Evolutionary conservation across 2,888 invertebrate species (phyloP), one percentile per base, ranked within the genome.

Genomic region (Diaphora mendica): DNA sequence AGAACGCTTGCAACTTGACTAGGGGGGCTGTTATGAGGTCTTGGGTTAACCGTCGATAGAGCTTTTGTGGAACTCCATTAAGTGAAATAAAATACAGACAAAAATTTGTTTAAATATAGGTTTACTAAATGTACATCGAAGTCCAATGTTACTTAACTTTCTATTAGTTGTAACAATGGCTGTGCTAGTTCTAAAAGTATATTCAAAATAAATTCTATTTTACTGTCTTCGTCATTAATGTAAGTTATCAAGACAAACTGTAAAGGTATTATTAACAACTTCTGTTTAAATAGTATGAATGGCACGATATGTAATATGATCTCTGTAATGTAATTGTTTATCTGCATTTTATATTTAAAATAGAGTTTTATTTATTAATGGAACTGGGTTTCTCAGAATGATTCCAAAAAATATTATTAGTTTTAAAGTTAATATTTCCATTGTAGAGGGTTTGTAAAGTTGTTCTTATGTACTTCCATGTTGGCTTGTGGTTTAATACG

Each of bases 91-190:
- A 59, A 62, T 30, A 44, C 67, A 33, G 48, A 20, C 30, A 33
- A 48, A 30, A 71, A 71, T 39, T 77, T 66, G 74, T 73, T 72
- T 44, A n/a, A n/a, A n/a, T n/a, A 35, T 72, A 70, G 59, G 65
- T 72, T 74, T 76, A 75, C 71, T 73, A 73, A 68, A n/a, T 74
- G 8, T 82, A 81, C 77, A 84, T 81, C 79, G 76, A 85, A 87
- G 85, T 84, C 87, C 86, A 88, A 87, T 89, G 91, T 90, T 90
- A 89, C 90, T 87, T 84, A 85, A 85, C 82, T 84, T 71, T 73
- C 64, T 78, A 80, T 79, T 79, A 84, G 79, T 84, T 82, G 88
- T 91, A 89, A 85, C 87, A 88, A 85, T 85, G 90, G 91, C 90
- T 91, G 89, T 90, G 90, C 79, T 87, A 86, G 81, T 80, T 77